phyloP scores from a whole-genome alignment of 2,113 vertebrate species.

The Nesoenas mayeri region DNA sequence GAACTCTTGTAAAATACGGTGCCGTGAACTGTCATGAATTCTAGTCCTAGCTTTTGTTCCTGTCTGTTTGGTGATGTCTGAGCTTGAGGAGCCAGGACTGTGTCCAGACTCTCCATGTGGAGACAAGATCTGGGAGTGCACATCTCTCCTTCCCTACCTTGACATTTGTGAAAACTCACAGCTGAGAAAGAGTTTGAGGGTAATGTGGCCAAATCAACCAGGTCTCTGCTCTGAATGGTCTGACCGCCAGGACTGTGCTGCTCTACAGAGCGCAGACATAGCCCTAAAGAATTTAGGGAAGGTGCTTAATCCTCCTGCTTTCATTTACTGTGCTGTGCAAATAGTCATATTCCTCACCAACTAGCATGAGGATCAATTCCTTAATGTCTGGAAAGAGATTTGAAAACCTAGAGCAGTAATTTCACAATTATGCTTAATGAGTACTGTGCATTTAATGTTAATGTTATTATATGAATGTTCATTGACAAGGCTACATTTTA shows the following conservation, averaged over 20 bases:
- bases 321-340: not conserved
- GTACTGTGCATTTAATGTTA: not conserved
- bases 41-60: not conserved
- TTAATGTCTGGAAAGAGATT: not conserved
- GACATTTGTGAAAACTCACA: not conserved
- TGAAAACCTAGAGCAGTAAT: not conserved
- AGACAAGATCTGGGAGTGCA: not conserved
- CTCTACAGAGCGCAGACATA: not conserved
- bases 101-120: not conserved
- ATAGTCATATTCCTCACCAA: not conserved
- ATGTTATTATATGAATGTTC: not conserved
- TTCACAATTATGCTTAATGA: not conserved
- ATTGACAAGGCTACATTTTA: not conserved
- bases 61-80: not conserved
- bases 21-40: not conserved
- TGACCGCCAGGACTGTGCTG: not conserved
- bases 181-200: not conserved
- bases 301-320: not conserved
- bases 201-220: not conserved
- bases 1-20: not conserved
- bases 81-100: not conserved
- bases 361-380: not conserved
- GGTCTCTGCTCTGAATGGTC: not conserved
- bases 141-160: not conserved
- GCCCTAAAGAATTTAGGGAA: not conserved